phyloP scores from a whole-genome alignment of 2,888 invertebrate genomes.

The Automeris io region DNA sequence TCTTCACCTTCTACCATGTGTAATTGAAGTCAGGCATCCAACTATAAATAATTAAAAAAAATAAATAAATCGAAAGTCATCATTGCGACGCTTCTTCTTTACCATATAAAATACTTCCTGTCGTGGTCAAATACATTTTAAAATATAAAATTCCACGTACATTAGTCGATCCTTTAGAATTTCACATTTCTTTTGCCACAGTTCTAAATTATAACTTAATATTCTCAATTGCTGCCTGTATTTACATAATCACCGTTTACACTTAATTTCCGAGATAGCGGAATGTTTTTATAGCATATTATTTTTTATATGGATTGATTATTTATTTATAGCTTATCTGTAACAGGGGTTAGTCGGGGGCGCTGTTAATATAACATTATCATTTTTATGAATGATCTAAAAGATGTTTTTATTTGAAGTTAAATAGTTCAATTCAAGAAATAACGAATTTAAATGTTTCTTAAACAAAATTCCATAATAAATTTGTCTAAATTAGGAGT shows the following conservation, averaged over 20 bases:
- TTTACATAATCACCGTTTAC: background rate
- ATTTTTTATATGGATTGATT: slow-evolving; percentile 16
- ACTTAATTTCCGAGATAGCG: slow-evolving; percentile 1
- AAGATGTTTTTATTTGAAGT: background rate
- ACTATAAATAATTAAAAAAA: no score
- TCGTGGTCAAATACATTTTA: no score
- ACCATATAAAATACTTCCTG: no score
- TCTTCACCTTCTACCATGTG: no score
- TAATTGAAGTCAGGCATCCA: no score
- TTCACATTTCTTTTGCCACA: background rate
- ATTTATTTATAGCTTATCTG: slow-evolving; percentile 28
- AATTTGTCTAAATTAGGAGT: no score
- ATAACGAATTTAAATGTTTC: background rate
- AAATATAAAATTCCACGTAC: no score
- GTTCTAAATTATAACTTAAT: background rate
- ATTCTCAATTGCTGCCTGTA: background rate
- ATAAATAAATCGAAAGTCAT: no score
- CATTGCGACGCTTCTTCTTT: no score
- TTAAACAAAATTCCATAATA: no score
- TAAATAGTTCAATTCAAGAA: background rate
- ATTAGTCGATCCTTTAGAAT: no score
- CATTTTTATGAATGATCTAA: background rate
- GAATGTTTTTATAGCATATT: slow-evolving; percentile 11
- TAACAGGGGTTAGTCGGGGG: slow-evolving; percentile 22
- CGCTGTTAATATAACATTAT: slow-evolving; percentile 22